These are phyloP conservation scores for Dromiciops gliroides DNA, from an alignment of 2,113 vertebrate species.

Conservation along the genomic window DNA sequence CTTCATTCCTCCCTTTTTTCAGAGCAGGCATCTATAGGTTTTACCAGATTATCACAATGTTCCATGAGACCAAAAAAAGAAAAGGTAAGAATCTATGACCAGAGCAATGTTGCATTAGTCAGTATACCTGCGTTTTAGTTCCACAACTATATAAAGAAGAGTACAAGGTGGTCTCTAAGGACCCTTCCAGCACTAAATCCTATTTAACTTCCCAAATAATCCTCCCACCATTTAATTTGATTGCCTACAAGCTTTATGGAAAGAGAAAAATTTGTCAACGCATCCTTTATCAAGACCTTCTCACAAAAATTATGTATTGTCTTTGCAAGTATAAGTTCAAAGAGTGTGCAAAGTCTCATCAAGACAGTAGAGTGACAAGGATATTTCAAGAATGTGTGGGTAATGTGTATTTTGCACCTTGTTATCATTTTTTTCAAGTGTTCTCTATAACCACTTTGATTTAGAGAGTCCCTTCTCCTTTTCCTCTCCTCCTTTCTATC, in stretches of 20 bases:
- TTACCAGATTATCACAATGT: background rate
- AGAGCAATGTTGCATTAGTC: background rate
- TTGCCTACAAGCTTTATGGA: background rate
- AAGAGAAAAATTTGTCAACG: slow-evolving; percentile 10
- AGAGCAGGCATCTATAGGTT: background rate
- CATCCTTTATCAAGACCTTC: slow-evolving; percentile 9
- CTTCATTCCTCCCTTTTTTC: too few relatives aligned
- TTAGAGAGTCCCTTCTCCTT: slow-evolving; percentile 17
- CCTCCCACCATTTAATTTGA: slow-evolving; percentile 58
- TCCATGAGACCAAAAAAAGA: background rate
- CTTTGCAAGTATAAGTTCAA: slow-evolving; percentile 65
- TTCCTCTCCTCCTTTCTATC: slow-evolving; percentile 8
- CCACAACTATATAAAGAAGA: background rate
- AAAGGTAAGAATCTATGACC: background rate
- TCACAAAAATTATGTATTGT: background rate
- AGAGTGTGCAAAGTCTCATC: slow-evolving; percentile 33
- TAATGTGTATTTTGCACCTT: background rate
- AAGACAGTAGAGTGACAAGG: background rate
- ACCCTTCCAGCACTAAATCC: background rate
- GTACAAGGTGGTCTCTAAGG: background rate
- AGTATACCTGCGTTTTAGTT: background rate
- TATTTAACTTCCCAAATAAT: slow-evolving; percentile 29
- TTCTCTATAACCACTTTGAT: slow-evolving; percentile 46
- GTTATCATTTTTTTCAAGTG: background rate
- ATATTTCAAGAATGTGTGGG: background rate